Percentiles rank a stretch among this genome's conserved stretches.
phyloP scores from a whole-genome alignment of 2,113 vertebrate species.

The Sorex araneus region DNA sequence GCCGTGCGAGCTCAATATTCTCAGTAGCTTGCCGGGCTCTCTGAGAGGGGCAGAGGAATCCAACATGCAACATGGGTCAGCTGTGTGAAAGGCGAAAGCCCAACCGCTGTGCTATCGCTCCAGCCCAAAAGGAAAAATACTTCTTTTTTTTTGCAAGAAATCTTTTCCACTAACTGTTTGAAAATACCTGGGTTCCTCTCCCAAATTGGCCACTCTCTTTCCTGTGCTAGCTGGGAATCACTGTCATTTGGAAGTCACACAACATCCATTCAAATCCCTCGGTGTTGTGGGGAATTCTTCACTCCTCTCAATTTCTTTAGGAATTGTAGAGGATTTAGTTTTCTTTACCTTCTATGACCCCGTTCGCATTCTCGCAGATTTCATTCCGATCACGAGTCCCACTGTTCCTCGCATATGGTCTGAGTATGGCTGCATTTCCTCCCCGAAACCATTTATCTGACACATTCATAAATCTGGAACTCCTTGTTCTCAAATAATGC shows the following conservation, averaged over 20 bases:
- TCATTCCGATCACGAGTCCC: background rate
- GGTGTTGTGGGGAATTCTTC: background rate
- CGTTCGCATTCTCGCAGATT: background rate
- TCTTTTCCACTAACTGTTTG: background rate
- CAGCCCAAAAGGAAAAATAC: too few relatives aligned
- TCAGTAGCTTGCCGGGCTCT: too few relatives aligned
- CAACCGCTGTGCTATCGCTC: too few relatives aligned
- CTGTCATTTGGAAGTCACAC: background rate
- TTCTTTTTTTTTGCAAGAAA: too few relatives aligned
- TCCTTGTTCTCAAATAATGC: background rate
- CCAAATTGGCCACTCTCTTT: background rate
- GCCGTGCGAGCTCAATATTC: too few relatives aligned
- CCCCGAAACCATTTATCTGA: conserved; percentile 22
- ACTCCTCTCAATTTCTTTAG: background rate
- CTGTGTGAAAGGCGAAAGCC: too few relatives aligned
- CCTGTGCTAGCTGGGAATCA: background rate
- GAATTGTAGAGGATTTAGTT: background rate
- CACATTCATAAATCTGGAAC: conserved; percentile 2
- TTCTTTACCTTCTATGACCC: background rate
- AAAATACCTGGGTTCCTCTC: conserved; percentile 20
- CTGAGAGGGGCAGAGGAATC: too few relatives aligned
- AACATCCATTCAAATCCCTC: background rate
- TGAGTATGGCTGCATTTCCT: background rate
- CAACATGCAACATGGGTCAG: too few relatives aligned
- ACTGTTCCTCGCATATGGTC: background rate